Conservation (phyloP, 2,113 vertebrate genomes). For the Pelecanoides urinatrix region DNA sequence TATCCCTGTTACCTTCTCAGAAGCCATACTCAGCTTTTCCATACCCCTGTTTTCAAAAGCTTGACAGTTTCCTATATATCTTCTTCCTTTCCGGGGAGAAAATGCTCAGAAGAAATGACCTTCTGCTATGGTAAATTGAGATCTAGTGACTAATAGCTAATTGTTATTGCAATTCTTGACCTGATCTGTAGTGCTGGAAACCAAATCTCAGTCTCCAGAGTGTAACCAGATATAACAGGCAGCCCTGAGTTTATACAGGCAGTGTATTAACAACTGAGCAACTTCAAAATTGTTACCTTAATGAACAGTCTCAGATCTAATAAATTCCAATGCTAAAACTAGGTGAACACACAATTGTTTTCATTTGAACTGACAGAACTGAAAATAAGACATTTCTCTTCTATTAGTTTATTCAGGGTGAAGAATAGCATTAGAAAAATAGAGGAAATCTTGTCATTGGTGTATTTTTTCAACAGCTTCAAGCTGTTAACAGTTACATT, state of each 20-base stretch:
- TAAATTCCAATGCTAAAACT: slow-evolving; percentile 59
- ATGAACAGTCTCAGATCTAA: slow-evolving; percentile 52
- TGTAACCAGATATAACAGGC: slow-evolving; percentile 63
- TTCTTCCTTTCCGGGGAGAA: slow-evolving; percentile 17
- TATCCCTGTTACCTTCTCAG: background rate
- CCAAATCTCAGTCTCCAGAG: slow-evolving; percentile 66
- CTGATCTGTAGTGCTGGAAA: slow-evolving; percentile 67
- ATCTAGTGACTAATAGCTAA: slow-evolving; percentile 73
- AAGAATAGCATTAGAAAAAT: slow-evolving; percentile 61
- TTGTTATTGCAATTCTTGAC: slow-evolving; percentile 73
- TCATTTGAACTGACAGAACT: slow-evolving; percentile 54
- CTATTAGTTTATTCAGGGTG: slow-evolving; percentile 60
- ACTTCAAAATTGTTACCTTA: slow-evolving; percentile 67
- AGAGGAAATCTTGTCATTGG: slow-evolving; percentile 57
- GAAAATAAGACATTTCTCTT: slow-evolving; percentile 61
- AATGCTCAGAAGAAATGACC: slow-evolving; percentile 55
- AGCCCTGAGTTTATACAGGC: slow-evolving; percentile 38
- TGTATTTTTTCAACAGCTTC: slow-evolving; percentile 70
- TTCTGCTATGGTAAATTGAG: slow-evolving; percentile 61
- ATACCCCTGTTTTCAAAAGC: background rate
- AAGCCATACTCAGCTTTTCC: background rate
- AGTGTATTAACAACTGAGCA: slow-evolving; percentile 62
- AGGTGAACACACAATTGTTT: slow-evolving; percentile 39
- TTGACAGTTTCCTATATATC: background rate
- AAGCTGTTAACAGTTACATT: slow-evolving; percentile 74